Percentiles rank a stretch among this genome's conserved stretches.
phyloP scores from a whole-genome alignment of 53 echinoderm and acorn worm species.

The Stichopus horrens region DNA sequence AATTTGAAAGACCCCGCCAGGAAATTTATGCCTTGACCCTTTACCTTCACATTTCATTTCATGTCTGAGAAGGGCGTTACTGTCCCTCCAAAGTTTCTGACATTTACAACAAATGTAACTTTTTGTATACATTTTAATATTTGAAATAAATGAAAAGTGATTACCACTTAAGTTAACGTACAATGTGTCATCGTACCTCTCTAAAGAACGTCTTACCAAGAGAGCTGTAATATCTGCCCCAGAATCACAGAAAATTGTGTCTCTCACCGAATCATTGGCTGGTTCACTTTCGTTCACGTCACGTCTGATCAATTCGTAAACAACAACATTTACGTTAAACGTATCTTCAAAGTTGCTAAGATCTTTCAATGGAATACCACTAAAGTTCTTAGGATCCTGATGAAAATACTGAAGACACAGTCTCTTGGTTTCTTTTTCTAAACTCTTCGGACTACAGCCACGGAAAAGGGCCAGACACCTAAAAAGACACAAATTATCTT shows the following conservation, averaged over 20 bases:
- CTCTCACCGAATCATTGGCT: not conserved
- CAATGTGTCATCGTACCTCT: not conserved
- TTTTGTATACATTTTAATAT: conserved; percentile 39
- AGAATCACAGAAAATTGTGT: not conserved
- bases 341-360: conserved; percentile 32
- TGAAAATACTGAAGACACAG: not conserved
- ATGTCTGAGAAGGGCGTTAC: conserved; percentile 34
- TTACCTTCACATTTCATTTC: conserved; percentile 21
- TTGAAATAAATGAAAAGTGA: conserved; percentile 37
- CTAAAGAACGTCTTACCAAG: conserved; percentile 22
- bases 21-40: conserved; percentile 25
- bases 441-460: not conserved
- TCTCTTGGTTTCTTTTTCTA: conserved; percentile 44
- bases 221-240: not conserved
- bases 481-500: conserved; percentile 50
- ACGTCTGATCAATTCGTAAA: conserved; percentile 32
- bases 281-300: not conserved
- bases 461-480: conserved; percentile 47
- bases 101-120: conserved; percentile 23
- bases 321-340: conserved; percentile 48
- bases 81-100: conserved; percentile 21
- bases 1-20: not conserved
- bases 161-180: conserved; percentile 32
- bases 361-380: conserved; percentile 30
- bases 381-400: not conserved